Percentiles rank a stretch among this genome's conserved stretches.
phyloP scores from a whole-genome alignment of 2,888 invertebrate species.

The Mayetiola destructor region DNA sequence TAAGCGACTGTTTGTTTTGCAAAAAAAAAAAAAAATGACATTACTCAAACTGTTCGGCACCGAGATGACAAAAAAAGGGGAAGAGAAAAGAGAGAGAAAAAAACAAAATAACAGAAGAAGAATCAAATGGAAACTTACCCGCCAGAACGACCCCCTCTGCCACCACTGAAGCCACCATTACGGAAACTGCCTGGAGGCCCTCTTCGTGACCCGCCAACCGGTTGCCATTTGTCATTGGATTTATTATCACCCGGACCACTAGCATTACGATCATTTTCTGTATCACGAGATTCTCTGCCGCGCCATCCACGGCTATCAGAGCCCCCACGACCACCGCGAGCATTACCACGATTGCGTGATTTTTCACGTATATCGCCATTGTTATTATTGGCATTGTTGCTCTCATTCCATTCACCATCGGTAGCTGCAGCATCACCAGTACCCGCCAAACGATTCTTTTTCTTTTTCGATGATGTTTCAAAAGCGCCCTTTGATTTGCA shows the following conservation, averaged over 20 bases:
- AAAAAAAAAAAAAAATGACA: background rate
- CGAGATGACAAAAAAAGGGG: background rate
- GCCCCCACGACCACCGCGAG: constrained; percentile 33
- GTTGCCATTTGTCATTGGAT: constrained; percentile 22
- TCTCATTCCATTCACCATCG: constrained; percentile 32
- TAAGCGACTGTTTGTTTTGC: constrained; percentile 15
- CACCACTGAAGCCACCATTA: constrained; percentile 40
- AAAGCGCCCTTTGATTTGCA: constrained; percentile 60
- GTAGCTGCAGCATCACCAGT: constrained; percentile 39
- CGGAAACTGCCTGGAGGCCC: constrained; percentile 36
- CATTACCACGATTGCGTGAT: constrained; percentile 32
- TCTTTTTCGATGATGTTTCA: constrained; percentile 76
- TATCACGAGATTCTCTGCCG: constrained; percentile 47
- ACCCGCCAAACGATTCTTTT: constrained; percentile 59
- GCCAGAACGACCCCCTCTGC: constrained; percentile 21
- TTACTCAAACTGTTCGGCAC: background rate
- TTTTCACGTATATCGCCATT: constrained; percentile 23
- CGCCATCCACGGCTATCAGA: constrained; percentile 45
- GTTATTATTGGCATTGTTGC: constrained; percentile 14
- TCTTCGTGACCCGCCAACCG: constrained; percentile 29
- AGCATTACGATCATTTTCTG: constrained; percentile 45
- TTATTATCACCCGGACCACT: constrained; percentile 25
- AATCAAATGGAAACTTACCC: constrained; percentile 12
- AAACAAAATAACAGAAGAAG: background rate
- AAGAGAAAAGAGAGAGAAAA: background rate